A percentile compares a stretch with the other conserved stretches of the same genome.
phyloP scores from a whole-genome alignment of 2,113 vertebrate genomes.

The Tichodroma muraria region DNA sequence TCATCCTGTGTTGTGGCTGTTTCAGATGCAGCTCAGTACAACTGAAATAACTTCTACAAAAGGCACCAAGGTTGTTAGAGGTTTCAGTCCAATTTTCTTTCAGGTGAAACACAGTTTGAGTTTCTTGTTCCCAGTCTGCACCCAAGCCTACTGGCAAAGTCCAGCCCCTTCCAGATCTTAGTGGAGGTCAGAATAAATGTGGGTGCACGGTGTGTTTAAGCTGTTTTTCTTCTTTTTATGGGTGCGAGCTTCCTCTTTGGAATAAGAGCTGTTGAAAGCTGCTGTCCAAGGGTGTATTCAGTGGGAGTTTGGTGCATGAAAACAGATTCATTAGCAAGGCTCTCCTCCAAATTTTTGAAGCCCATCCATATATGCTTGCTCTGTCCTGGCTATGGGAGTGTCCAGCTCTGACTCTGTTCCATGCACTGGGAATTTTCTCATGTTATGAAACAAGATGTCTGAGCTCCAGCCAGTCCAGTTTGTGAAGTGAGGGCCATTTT shows the following conservation, averaged over 20 bases:
- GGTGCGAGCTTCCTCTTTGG: background rate
- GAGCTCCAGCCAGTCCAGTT: background rate
- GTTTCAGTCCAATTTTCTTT: background rate
- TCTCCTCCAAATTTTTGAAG: background rate
- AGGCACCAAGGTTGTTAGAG: background rate
- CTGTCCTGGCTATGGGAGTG: background rate
- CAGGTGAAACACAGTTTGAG: background rate
- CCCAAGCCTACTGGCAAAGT: background rate
- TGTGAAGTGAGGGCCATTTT: background rate
- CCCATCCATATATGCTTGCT: background rate
- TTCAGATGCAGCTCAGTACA: background rate
- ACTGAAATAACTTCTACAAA: background rate
- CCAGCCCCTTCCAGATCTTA: background rate
- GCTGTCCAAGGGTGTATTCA: constrained; percentile 8
- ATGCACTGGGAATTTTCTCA: background rate
- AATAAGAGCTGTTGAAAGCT: background rate
- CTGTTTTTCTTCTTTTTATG: background rate
- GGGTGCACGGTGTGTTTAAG: background rate
- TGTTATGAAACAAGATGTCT: background rate
- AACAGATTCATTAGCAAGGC: background rate
- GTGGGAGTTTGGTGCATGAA: background rate
- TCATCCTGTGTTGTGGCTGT: background rate
- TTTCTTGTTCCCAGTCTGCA: background rate
- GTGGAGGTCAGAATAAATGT: background rate
- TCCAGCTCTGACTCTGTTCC: background rate